Evolutionary conservation across 2,888 invertebrate genomes (phyloP), one percentile per base, ranked within the genome.

Genomic region (Xanthostigma xanthostigma): DNA sequence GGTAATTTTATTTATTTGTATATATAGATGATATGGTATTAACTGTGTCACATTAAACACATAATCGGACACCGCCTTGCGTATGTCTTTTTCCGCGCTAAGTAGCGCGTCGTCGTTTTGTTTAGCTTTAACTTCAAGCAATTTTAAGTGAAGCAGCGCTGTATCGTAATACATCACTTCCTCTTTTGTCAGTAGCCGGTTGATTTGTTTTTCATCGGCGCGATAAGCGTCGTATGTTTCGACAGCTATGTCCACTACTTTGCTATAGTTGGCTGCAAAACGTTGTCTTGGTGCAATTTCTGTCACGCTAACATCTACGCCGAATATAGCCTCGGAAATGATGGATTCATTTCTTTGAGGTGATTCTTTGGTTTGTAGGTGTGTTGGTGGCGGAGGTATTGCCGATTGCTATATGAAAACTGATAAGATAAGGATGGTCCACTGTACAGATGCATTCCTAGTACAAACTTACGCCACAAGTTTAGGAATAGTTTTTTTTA

Each of bases 31-130:
- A 17, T 17, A 17, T 17, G 17, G 17, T 17, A 17, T 17, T 17
- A 60, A 59, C 41, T 61, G 60, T 2, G 59, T 59, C 6, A 60
- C 49, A 46, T 61, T 60, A 36, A 58, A 56, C 17, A 48, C 41
- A 12, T 59, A 54, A 17, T 59, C 56, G 27, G 49, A 46, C 2
- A 51, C 46, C 8, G 57, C 54, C 48, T 59, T 59, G 46, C 56
- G 53, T 8, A 55, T 45, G 9, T 53, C 56, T 36, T 56, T 54
- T 48, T 60, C 59, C 45, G 52, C 50, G 44, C 54, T 54, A n/a
- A 53, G 58, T 17, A 58, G 54, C 13, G 52, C 52, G 49, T 39
- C n/a, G 27, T 51, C 42, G 41, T 57, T 58, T 45, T 59, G 54
- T 48, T 60, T 57, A 33, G 54, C 50, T 45, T 56, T 58, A 4